These are phyloP conservation scores for Oryzias javanicus DNA, from an alignment of 2,113 vertebrate genomes.

Conservation along the genomic window DNA sequence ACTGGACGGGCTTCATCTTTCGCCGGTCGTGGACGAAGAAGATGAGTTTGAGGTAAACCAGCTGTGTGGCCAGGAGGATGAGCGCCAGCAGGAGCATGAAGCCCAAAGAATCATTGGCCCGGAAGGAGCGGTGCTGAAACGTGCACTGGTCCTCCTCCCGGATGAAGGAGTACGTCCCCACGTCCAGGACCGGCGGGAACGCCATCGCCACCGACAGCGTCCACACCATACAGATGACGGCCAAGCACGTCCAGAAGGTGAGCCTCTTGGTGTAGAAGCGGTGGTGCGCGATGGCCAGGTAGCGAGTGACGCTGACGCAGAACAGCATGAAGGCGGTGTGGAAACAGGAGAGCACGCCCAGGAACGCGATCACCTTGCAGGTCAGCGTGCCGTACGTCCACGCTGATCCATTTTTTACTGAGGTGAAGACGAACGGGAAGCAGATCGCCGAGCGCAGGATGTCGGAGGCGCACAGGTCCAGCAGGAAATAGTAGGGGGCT, in stretches of 20 bases:
- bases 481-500: constrained; percentile 97
- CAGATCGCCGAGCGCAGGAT: constrained; percentile 98
- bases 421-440: constrained; percentile 99
- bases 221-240: constrained; percentile 99
- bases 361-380: constrained; percentile 99
- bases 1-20: constrained; percentile 99
- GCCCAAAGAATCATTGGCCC: constrained; percentile 98
- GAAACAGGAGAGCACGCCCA: constrained; percentile 98
- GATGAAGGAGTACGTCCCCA: constrained; percentile 98
- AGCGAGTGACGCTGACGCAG: constrained; percentile 97
- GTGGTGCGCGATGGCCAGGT: constrained; percentile 97
- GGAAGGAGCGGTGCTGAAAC: constrained; percentile 98
- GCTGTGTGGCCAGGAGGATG: constrained; percentile 98
- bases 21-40: constrained; percentile 98
- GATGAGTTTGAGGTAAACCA: constrained; percentile 99
- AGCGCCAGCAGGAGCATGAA: constrained; percentile 99
- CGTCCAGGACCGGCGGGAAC: constrained; percentile 96
- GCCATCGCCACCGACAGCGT: constrained; percentile 99
- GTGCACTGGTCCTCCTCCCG: constrained; percentile 99
- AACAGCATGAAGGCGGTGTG: constrained; percentile 99
- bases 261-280: constrained; percentile 98
- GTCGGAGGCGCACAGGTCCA: constrained; percentile 98
- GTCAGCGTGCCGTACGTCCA: constrained; percentile 98
- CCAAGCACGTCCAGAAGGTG: constrained; percentile 98
- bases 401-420: constrained; percentile 96